These are phyloP conservation scores for Ryuthela nishihirai DNA, from an alignment of 2,888 invertebrate genomes.

Conservation along the genomic window DNA sequence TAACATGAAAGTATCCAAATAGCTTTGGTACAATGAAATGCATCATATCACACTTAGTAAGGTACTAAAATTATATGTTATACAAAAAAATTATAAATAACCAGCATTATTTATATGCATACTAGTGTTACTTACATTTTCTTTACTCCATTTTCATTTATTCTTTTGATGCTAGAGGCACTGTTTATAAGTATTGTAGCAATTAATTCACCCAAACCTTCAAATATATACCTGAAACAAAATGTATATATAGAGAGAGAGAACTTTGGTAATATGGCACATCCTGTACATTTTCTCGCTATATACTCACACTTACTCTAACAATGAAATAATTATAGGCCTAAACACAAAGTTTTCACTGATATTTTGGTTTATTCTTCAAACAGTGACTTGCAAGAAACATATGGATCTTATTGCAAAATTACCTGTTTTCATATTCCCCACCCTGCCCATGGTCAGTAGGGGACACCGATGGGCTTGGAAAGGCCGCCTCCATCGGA, in stretches of 20 bases:
- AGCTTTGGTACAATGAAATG: background rate
- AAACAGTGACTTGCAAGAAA: too few species aligned
- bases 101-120: too few species aligned
- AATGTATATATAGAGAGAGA: too few species aligned
- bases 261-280: too few species aligned
- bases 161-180: slow-evolving; percentile 70
- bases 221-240: slow-evolving; percentile 73
- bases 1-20: background rate
- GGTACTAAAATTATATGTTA: background rate
- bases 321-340: background rate
- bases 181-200: slow-evolving; percentile 75
- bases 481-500: too few species aligned
- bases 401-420: too few species aligned
- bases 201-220: slow-evolving; percentile 79
- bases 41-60: background rate
- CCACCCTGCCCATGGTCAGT: too few species aligned
- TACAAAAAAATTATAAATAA: background rate
- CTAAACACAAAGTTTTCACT: too few species aligned
- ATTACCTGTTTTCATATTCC: too few species aligned
- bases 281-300: too few species aligned
- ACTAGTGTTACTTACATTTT: slow-evolving; percentile 60
- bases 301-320: background rate
- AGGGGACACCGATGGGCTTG: too few species aligned
- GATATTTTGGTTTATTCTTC: too few species aligned
- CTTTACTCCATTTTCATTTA: slow-evolving; percentile 77